phyloP scores from a whole-genome alignment of 2,888 invertebrate species.

The Drosophila phalerata region DNA sequence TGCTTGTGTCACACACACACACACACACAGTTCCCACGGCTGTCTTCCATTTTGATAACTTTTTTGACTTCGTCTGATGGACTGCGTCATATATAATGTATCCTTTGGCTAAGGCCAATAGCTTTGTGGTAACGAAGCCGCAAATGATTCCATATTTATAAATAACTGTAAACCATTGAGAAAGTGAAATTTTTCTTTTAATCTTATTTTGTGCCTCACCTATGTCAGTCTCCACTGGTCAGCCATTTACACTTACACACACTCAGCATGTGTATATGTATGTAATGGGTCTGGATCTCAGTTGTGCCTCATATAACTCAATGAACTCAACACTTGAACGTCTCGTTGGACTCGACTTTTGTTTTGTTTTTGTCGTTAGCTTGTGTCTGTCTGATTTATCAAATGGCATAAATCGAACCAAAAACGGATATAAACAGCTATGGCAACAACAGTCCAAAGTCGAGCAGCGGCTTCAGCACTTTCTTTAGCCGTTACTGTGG shows the following conservation, averaged over 20 bases:
- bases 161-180: conserved; percentile 73
- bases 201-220: conserved; percentile 69
- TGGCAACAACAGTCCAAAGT: conserved; percentile 53
- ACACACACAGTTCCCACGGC: too few relatives aligned
- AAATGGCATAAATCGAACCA: conserved; percentile 75
- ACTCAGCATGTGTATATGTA: conserved; percentile 4
- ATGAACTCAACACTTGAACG: conserved; percentile 50
- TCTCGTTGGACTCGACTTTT: conserved; percentile 12
- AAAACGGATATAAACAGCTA: conserved; percentile 77
- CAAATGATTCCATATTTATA: conserved; percentile 68
- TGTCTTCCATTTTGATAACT: conserved; percentile 9
- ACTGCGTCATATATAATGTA: conserved; percentile 34
- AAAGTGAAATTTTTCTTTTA: conserved; percentile 78
- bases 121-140: conserved; percentile 30
- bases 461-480: conserved; percentile 65
- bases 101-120: conserved; percentile 50
- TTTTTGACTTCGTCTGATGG: not conserved
- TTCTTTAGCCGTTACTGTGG: conserved; percentile 62
- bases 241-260: conserved; percentile 31
- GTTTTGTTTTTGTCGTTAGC: conserved; percentile 27
- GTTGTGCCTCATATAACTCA: conserved; percentile 56
- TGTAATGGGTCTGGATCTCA: conserved; percentile 25
- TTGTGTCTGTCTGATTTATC: conserved; percentile 62
- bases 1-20: too few relatives aligned
- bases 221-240: conserved; percentile 46